Evolutionary conservation across 35 echinoderm and acorn worm species (phyloP).

Genomic region (Ptychodera flava): DNA sequence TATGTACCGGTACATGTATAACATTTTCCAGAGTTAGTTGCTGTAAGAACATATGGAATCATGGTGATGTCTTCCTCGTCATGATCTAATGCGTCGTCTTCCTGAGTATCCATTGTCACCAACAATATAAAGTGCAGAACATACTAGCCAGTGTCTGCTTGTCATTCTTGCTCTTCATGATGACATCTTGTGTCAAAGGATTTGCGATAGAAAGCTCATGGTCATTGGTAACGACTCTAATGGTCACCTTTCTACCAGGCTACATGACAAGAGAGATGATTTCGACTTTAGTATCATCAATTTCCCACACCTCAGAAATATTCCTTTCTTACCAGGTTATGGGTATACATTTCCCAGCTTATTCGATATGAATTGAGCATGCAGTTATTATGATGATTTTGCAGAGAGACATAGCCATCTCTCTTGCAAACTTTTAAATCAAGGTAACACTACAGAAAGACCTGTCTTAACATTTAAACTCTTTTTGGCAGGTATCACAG

Average conservation of each 20-base stretch:
- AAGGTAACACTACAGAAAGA: no score
- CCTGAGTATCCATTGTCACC: constrained; percentile 18
- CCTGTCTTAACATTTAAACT: no score
- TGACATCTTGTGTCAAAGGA: constrained; percentile 9
- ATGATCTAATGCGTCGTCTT: constrained; percentile 12
- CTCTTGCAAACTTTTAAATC: no score
- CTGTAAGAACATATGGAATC: constrained; percentile 25
- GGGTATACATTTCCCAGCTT: no score
- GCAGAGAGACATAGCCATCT: no score
- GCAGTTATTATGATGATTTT: no score
- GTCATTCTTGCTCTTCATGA: constrained; percentile 19
- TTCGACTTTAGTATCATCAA: no score
- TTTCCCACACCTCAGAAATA: constrained; percentile 20
- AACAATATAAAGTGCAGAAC: constrained; percentile 19
- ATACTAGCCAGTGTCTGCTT: constrained; percentile 20
- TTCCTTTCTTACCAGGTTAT: constrained; percentile 24
- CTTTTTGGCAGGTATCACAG: no score
- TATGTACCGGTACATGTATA: no score
- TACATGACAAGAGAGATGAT: no score
- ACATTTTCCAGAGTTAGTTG: constrained; percentile 4
- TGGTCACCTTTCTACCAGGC: neutral
- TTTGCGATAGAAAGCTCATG: constrained; percentile 11
- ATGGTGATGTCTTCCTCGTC: constrained; percentile 30
- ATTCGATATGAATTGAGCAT: constrained; percentile 20
- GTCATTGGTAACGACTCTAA: constrained; percentile 18